Evolutionary conservation across 2,797 vertebrate species (phyloP), one percentile per base, ranked within the genome.

Genomic region (Poeciliopsis turneri): DNA sequence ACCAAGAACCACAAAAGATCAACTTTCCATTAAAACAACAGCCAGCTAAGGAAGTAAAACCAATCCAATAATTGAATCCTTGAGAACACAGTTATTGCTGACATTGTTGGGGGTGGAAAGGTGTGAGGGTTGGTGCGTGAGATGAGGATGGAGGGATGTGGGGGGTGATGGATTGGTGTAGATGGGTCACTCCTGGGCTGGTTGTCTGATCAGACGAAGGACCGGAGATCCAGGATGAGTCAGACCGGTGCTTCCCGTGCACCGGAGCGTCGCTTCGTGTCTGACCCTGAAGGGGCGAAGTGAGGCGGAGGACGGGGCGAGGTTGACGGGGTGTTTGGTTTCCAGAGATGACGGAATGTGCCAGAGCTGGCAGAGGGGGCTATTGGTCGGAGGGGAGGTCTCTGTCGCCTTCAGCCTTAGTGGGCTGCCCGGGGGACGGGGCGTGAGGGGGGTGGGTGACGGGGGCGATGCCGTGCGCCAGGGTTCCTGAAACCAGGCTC

Each of bases 301-400:
- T 13, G 72, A 53, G 36, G 72, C 23, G 1, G 47, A 83, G 86
- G 80, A 79, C 77, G 41, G 45, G 86, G 77, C 74, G 33, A 83
- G 85, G 84, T 13, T 9, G 23, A 53, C 25, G 79, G 86, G 87
- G 87, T n/a, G 86, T 83, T 85, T 80, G 90, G 90, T 87, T 94
- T 93, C 91, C 92, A 92, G 88, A 91, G 91, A 92, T 88, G 93
- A 92, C 87, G 96, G 96, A 96, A 96, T 96, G 96, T 96, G 94
- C 91, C 92, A 90, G 93, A 71, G 81, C 77, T 72, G 74, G 86
- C 86, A 77, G 82, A 84, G 73, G 92, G 93, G 95, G 97, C 96
- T 98, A 98, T 95, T 98, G 97, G 95, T 98, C 97, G 82, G 97
- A 96, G 87, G 97, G 96, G 94, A 97, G 96, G 94, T 98, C 97